These are phyloP conservation scores for Urechis unicinctus DNA, from an alignment of 2,888 invertebrate genomes.

Conservation along the genomic window DNA sequence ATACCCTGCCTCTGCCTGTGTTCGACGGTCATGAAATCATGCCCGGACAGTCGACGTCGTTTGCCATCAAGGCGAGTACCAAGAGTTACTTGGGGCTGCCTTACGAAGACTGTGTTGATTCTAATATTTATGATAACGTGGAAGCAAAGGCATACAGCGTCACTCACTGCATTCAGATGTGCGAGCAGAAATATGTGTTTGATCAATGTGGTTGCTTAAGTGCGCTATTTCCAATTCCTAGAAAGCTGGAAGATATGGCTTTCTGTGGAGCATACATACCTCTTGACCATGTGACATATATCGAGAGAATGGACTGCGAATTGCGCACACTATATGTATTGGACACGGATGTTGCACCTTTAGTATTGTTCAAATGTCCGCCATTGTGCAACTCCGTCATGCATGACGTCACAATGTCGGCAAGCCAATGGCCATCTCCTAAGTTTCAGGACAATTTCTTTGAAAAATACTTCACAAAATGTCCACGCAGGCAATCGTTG, in stretches of 20 bases:
- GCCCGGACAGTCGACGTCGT: neutral
- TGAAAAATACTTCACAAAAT: neutral
- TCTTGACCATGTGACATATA: neutral
- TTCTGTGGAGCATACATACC: neutral
- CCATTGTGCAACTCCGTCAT: neutral
- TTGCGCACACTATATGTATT: neutral
- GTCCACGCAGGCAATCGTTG: neutral
- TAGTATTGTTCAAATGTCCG: neutral
- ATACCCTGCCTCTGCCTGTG: neutral
- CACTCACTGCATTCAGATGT: neutral
- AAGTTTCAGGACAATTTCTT: neutral
- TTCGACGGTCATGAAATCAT: neutral
- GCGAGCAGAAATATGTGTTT: neutral
- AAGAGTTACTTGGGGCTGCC: neutral
- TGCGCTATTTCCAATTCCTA: neutral
- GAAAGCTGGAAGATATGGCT: neutral
- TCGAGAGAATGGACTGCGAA: neutral
- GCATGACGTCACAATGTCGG: neutral
- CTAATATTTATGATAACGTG: neutral
- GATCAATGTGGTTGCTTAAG: neutral
- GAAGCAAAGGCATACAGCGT: neutral
- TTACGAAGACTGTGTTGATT: neutral
- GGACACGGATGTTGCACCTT: neutral
- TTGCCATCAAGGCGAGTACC: neutral
- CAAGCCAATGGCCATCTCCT: neutral